phyloP scores from a whole-genome alignment of 2,797 vertebrate species.

The Thalassophryne amazonica region DNA sequence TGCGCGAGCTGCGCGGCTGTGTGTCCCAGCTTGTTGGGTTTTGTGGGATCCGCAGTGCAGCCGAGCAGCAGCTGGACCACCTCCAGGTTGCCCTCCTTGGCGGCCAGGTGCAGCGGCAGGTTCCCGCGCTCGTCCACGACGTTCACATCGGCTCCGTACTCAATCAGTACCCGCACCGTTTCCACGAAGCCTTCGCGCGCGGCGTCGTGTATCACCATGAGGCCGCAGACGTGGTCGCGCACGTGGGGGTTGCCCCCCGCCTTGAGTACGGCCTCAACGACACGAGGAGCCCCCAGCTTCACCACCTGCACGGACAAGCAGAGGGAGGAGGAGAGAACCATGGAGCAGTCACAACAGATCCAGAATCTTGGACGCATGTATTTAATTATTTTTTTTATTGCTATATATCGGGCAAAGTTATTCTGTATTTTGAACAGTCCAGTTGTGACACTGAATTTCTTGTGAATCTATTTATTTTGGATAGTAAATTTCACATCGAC shows the following conservation, averaged over 20 bases:
- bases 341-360: too few species aligned
- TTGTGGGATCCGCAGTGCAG: slow-evolving; percentile 65
- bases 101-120: slow-evolving; percentile 89
- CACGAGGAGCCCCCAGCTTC: slow-evolving; percentile 77
- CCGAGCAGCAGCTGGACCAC: slow-evolving; percentile 80
- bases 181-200: slow-evolving; percentile 88
- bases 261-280: slow-evolving; percentile 76
- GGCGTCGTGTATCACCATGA: slow-evolving; percentile 88
- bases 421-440: too few species aligned
- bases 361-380: too few species aligned
- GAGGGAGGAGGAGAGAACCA: too few species aligned
- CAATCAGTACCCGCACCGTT: slow-evolving; percentile 81
- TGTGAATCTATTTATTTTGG: too few species aligned
- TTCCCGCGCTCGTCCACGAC: slow-evolving; percentile 82
- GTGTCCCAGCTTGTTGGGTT: slow-evolving; percentile 25
- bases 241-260: slow-evolving; percentile 82
- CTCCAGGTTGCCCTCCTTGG: slow-evolving; percentile 81
- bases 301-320: slow-evolving; percentile 77
- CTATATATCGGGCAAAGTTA: too few species aligned
- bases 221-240: slow-evolving; percentile 77
- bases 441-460: too few species aligned
- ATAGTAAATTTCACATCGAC: too few species aligned
- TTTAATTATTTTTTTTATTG: too few species aligned
- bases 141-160: slow-evolving; percentile 83
- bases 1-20: slow-evolving; percentile 58